Evolutionary conservation across 1,140 invertebrate species (phyloP).

Genomic region (Dendroctonus ponderosae): DNA sequence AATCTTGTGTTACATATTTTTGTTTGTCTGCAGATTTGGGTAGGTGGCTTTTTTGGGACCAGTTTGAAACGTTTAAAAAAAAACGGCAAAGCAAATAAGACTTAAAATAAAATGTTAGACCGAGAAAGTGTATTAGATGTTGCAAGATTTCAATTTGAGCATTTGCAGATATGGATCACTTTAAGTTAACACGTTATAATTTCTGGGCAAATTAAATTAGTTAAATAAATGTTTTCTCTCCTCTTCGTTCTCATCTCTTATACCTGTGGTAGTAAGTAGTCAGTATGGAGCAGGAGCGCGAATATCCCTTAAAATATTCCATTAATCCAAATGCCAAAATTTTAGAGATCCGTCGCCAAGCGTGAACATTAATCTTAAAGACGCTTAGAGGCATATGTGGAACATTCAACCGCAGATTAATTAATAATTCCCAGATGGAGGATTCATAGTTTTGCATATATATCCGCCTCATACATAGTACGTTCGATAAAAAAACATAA

Average conservation of each 20-base stretch:
- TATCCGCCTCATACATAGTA: no score
- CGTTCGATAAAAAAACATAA: no score
- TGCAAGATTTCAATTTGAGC: no score
- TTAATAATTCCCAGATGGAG: background rate
- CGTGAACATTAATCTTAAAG: constrained; percentile 13
- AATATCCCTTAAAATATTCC: constrained; percentile 14
- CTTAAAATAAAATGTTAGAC: no score
- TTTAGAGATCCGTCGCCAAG: constrained; percentile 8
- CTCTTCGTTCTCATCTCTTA: constrained; percentile 5
- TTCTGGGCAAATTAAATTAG: constrained; percentile 13
- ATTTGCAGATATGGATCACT: background rate
- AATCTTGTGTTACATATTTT: no score
- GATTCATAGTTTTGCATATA: no score
- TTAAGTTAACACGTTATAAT: constrained; percentile 15
- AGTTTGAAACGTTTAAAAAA: no score
- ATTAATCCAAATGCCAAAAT: constrained; percentile 17
- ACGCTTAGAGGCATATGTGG: constrained; percentile 3
- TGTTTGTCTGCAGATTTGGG: no score
- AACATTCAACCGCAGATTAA: constrained; percentile 6
- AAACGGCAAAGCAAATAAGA: no score
- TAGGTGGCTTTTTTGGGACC: no score
- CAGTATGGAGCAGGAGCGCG: background rate
- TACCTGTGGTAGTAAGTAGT: constrained; percentile 1
- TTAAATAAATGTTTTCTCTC: constrained; percentile 13
- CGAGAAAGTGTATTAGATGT: no score